Evolutionary conservation across 2,113 vertebrate species (phyloP).

Genomic region (Oceanites oceanicus): DNA sequence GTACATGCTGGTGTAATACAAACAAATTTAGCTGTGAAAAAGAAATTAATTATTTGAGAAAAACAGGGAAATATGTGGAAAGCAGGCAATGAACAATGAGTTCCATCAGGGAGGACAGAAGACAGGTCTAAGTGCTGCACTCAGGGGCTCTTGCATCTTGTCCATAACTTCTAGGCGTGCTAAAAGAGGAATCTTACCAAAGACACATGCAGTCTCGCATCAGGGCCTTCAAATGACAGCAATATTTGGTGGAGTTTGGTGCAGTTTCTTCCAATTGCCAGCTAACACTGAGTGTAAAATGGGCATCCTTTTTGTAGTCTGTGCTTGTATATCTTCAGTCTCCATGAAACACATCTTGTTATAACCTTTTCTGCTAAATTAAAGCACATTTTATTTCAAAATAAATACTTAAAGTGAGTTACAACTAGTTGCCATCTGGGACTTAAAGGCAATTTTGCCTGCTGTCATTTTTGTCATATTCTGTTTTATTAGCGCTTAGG

Average conservation of each 20-base stretch:
- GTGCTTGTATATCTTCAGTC: neutral
- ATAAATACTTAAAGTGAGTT: neutral
- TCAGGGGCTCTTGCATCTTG: neutral
- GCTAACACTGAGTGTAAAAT: rapidly evolving
- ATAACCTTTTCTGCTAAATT: neutral
- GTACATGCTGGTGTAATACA: rapidly evolving
- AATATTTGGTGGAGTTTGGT: neutral
- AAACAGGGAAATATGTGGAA: neutral
- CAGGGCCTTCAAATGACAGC: neutral
- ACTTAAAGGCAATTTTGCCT: neutral
- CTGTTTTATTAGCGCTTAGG: neutral
- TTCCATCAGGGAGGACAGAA: neutral
- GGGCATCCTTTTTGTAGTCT: neutral
- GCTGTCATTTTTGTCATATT: neutral
- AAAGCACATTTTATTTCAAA: neutral
- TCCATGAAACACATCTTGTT: neutral
- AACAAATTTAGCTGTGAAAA: neutral
- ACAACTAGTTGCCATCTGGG: neutral
- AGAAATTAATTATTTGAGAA: neutral
- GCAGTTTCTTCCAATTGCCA: neutral
- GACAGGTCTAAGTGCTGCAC: neutral
- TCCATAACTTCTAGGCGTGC: neutral
- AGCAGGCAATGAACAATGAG: neutral
- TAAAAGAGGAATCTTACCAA: rapidly evolving
- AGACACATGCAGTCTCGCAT: rapidly evolving